Conservation (phyloP, 2,888 invertebrate genomes). For the Mythimna ferrago region DNA sequence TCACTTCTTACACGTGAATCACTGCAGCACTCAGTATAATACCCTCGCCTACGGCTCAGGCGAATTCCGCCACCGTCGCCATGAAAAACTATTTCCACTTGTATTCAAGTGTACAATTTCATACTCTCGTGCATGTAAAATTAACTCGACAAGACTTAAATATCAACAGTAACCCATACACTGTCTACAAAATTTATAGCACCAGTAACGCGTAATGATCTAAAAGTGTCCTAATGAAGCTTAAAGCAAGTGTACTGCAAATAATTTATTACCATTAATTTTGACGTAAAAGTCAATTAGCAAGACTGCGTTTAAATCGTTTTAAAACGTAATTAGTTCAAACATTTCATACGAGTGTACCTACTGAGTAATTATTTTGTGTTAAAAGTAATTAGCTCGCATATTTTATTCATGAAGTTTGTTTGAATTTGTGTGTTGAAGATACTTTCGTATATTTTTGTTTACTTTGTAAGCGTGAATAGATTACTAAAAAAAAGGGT, state of each 20-base stretch:
- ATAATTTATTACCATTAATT: constrained; percentile 32
- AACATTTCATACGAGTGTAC: constrained; percentile 6
- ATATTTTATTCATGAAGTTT: constrained; percentile 15
- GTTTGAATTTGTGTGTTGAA: neutral
- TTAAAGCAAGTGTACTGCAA: constrained; percentile 41
- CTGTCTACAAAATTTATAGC: constrained; percentile 26
- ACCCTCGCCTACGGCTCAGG: too few relatives aligned
- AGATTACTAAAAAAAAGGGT: neutral
- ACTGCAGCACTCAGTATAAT: too few relatives aligned
- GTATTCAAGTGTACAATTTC: too few relatives aligned
- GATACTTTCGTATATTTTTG: neutral
- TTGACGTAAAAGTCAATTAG: constrained; percentile 22
- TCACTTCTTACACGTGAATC: too few relatives aligned
- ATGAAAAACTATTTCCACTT: too few relatives aligned
- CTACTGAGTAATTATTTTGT: constrained; percentile 2
- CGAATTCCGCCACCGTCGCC: too few relatives aligned
- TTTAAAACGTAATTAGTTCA: neutral
- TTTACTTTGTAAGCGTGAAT: neutral
- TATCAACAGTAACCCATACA: neutral
- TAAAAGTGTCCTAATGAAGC: constrained; percentile 38
- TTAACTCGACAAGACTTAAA: constrained; percentile 1
- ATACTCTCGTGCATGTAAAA: neutral
- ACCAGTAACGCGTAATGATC: constrained; percentile 22
- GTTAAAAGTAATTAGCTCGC: neutral
- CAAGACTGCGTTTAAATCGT: constrained; percentile 9